phyloP scores from a whole-genome alignment of 2,113 vertebrate species.

The Alosa alosa region DNA sequence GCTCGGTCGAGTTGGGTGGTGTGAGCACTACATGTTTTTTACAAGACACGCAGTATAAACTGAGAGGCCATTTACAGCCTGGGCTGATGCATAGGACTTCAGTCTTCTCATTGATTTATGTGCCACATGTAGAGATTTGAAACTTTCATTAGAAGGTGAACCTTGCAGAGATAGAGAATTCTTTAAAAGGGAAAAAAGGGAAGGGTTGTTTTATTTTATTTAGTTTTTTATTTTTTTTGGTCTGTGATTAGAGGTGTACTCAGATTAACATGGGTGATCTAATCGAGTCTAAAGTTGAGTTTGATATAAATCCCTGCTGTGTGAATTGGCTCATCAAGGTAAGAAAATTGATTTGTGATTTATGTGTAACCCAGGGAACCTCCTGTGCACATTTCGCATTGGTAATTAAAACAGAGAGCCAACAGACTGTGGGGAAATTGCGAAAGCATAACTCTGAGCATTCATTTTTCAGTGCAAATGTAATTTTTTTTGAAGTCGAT shows the following conservation, averaged over 20 bases:
- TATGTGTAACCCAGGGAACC: background rate
- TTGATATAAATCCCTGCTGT: slow-evolving; percentile 36
- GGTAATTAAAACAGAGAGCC: slow-evolving; percentile 22
- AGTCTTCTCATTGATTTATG: background rate
- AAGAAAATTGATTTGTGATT: slow-evolving; percentile 15
- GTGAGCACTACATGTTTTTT: background rate
- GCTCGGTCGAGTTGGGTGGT: background rate
- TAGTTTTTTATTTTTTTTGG: background rate
- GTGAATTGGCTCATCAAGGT: slow-evolving; percentile 15
- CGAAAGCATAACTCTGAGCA: slow-evolving; percentile 22
- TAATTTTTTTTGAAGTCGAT: background rate
- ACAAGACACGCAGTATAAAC: background rate
- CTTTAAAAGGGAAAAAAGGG: background rate
- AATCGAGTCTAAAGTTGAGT: background rate
- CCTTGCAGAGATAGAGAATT: background rate
- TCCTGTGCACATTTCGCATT: slow-evolving; percentile 21
- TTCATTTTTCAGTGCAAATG: background rate
- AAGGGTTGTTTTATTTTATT: background rate
- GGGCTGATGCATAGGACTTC: background rate
- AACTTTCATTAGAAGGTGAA: background rate
- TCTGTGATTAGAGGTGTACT: background rate
- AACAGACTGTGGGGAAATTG: slow-evolving; percentile 23
- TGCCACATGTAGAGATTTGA: background rate
- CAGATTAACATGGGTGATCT: background rate
- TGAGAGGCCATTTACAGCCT: background rate